Evolutionary conservation across 2,113 vertebrate species (phyloP), one percentile per base, ranked within the genome.

Genomic region (Cynoglossus semilaevis): DNA sequence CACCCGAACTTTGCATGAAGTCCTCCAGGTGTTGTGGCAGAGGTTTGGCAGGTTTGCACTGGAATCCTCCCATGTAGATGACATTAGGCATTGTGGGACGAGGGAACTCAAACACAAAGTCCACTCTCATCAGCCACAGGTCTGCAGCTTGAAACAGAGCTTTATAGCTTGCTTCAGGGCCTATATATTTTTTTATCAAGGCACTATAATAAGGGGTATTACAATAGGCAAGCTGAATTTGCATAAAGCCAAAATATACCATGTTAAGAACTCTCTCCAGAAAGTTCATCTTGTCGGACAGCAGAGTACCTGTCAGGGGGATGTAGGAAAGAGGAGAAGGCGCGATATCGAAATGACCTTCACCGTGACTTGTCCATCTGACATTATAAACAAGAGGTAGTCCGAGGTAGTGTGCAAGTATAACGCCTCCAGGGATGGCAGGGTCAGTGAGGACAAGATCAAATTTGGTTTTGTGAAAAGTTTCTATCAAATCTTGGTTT

Each of bases 11-110:
- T 58, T 87, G 80, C 6, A 88, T 70, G 67, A 91, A 91, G 2
- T 84, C 77, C 58, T 91, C 87, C 38, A 92, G 50, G 29, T 89
- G 48, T 15, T 55, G 51, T 7, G 90, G 83, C 11, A 92, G 83
- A 13, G 82, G 70, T 50, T 90, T 86, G 0, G 87, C 55, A 7
- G 89, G 84, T 76, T 84, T 88, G 55, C 91, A 91, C 8, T 92
- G 91, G 44, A 92, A 91, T 1, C 91, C 90, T n/a, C 88, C 87
- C n/a, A 92, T 84, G 17, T 91, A 91, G 17, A 91, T 34, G 1
- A 89, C 48, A 52, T 92, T 91, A 2, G 91, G 91, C 91, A 92
- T 91, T 8, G 88, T 91, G 18, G 90, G 91, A n/a, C 89, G 85
- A 44, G 91, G 90, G 22, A 87, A 91, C 68, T 91, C 90, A 52